Conservation (phyloP, 2,113 vertebrate species). For the Oryzias woworae region DNA sequence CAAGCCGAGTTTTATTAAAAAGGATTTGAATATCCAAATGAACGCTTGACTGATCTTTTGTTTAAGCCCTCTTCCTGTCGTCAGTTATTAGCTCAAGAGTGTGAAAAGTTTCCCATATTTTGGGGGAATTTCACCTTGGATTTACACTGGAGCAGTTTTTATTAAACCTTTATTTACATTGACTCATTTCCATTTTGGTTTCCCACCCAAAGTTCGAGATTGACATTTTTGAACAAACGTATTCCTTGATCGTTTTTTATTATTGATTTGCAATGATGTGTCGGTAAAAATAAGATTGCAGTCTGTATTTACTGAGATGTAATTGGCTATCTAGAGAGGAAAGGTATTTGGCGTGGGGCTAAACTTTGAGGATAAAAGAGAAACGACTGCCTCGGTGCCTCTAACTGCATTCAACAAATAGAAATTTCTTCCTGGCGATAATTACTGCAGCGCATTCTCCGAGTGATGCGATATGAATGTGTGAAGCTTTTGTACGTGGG, state of each 20-base stretch:
- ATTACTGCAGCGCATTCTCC: conserved; percentile 62
- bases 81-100: conserved; percentile 80
- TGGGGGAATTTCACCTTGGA: conserved; percentile 75
- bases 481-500: conserved; percentile 62
- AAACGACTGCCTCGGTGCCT: conserved; percentile 60
- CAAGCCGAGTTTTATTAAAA: conserved; percentile 78
- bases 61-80: conserved; percentile 78
- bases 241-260: conserved; percentile 59
- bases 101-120: conserved; percentile 77
- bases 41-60: conserved; percentile 83
- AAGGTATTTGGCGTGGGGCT: conserved; percentile 51
- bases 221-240: conserved; percentile 79
- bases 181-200: conserved; percentile 77
- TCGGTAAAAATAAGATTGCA: conserved; percentile 60
- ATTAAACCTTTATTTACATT: conserved; percentile 84
- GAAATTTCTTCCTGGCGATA: conserved; percentile 66
- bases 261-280: conserved; percentile 67
- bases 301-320: conserved; percentile 70
- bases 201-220: conserved; percentile 71
- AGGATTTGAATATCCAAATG: conserved; percentile 83
- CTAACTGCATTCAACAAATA: conserved; percentile 70
- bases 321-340: conserved; percentile 71
- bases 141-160: conserved; percentile 73
- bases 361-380: conserved; percentile 67
- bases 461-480: conserved; percentile 61